Evolutionary conservation across 2,113 vertebrate genomes (phyloP), one percentile per base, ranked within the genome.

Genomic region (Geothlypis trichas): DNA sequence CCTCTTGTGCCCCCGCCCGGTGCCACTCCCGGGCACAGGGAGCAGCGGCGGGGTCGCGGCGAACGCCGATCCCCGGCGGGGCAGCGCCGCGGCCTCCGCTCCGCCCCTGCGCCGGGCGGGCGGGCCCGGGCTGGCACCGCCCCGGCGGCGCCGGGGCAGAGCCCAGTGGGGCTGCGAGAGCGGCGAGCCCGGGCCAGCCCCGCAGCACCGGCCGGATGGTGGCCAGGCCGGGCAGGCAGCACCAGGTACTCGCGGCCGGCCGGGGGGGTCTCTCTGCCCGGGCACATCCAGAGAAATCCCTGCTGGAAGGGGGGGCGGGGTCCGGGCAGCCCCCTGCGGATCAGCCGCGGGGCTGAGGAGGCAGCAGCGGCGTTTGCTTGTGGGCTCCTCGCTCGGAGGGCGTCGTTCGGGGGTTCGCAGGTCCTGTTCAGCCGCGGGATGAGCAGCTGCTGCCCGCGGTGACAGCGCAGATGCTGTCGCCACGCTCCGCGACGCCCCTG

Each of bases 1-100:
- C 18, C 28, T 10, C 26, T 15, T 14, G 13, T 49, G 5, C 10
- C 13, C 23, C 21, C 1, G 2, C 15, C 19, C 4, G 23, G 5
- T 7, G 57, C 41, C 46, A 2, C 4, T 41, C 9, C 58, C 6
- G 6, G 13, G 6, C 1, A 15, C 11, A 1, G 3, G 37, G 14
- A 26, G 46, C 46, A 8, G n/a, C 15, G 8, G 3, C 5, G 8
- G 41, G 13, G 4, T 10, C 21, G 17, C 11, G 5, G 10, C 7
- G 6, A 5, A 4, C 66, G 7, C 52, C 5, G 33, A 7, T 7
- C 13, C 35, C 42, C 42, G 10, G 35, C 42, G 15, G 24, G 23
- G 15, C 44, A 69, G 33, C 6, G 33, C 55, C 8, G 24, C 30
- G 15, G 46, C 55, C 10, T 20, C 37, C 28, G 73, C 73, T 27